These are phyloP conservation scores for Terebella lapidaria DNA, from an alignment of 2,888 invertebrate species.

Conservation along the genomic window DNA sequence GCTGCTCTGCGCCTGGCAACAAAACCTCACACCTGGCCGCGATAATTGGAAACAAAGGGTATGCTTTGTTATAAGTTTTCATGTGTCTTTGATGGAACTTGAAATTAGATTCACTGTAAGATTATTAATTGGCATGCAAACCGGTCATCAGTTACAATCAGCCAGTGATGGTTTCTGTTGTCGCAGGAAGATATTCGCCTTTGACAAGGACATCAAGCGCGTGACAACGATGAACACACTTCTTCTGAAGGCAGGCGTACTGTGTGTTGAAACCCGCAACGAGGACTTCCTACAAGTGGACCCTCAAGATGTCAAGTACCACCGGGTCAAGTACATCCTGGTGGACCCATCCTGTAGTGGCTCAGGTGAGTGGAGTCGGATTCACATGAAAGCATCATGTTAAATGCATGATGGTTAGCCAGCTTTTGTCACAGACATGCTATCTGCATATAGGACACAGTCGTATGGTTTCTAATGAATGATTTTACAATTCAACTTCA, in stretches of 20 bases:
- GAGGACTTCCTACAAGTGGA: constrained; percentile 70
- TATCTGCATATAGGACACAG: too few relatives aligned
- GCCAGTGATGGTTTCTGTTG: too few relatives aligned
- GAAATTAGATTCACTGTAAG: too few relatives aligned
- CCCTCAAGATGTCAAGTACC: constrained; percentile 53
- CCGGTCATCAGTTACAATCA: too few relatives aligned
- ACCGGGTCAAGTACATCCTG: constrained; percentile 75
- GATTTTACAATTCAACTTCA: too few relatives aligned
- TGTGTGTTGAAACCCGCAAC: constrained; percentile 65
- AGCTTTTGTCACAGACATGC: too few relatives aligned
- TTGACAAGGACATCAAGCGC: constrained; percentile 65
- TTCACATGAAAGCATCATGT: too few relatives aligned
- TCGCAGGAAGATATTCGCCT: constrained; percentile 68
- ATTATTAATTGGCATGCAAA: not conserved
- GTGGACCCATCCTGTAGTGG: constrained; percentile 97
- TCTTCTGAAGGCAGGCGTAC: constrained; percentile 59
- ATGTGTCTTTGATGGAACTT: not conserved
- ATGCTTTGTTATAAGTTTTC: constrained; percentile 23
- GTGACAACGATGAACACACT: constrained; percentile 33
- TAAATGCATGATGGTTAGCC: too few relatives aligned
- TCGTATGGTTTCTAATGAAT: too few relatives aligned
- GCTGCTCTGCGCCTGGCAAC: constrained; percentile 95
- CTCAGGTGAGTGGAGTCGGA: constrained; percentile 65
- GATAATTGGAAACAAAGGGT: constrained; percentile 71
- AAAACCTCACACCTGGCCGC: constrained; percentile 75